Percentiles rank a stretch among this genome's conserved stretches.
These are phyloP conservation scores for Eulithis prunata DNA, from an alignment of 2,888 invertebrate genomes.

Conservation along the genomic window DNA sequence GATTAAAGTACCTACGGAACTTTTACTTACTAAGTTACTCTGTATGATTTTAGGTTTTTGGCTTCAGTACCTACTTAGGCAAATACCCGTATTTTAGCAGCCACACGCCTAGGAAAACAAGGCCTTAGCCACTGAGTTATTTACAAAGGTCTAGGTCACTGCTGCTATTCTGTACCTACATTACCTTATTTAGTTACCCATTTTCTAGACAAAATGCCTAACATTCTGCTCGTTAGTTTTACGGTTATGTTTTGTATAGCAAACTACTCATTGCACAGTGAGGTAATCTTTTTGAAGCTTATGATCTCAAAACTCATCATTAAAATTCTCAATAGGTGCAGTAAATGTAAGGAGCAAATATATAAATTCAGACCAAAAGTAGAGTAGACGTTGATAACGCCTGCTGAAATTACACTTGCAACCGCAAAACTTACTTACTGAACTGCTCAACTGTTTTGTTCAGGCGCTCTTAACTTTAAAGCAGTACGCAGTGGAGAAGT, in stretches of 20 bases:
- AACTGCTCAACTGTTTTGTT: constrained; percentile 5
- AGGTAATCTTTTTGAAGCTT: too few species aligned
- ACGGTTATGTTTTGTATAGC: background rate
- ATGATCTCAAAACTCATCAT: too few species aligned
- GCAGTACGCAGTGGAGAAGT: background rate
- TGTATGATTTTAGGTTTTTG: background rate
- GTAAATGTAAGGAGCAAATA: too few species aligned
- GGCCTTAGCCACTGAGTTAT: background rate
- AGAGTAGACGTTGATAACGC: constrained; percentile 5
- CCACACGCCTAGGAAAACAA: background rate
- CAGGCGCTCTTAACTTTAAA: constrained; percentile 6
- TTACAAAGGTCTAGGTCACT: background rate
- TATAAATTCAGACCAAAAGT: too few species aligned
- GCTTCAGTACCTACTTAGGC: too few species aligned
- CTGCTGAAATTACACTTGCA: constrained; percentile 8
- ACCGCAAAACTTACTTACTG: background rate
- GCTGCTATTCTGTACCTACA: background rate
- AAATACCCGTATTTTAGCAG: too few species aligned
- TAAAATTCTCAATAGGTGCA: too few species aligned
- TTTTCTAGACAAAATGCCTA: background rate
- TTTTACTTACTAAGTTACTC: too few species aligned
- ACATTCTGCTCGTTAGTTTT: background rate
- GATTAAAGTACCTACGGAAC: too few species aligned
- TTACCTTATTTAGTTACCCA: background rate
- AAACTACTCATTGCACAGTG: background rate